phyloP scores from a whole-genome alignment of 2,888 invertebrate species.

The Cephus nigrinus region DNA sequence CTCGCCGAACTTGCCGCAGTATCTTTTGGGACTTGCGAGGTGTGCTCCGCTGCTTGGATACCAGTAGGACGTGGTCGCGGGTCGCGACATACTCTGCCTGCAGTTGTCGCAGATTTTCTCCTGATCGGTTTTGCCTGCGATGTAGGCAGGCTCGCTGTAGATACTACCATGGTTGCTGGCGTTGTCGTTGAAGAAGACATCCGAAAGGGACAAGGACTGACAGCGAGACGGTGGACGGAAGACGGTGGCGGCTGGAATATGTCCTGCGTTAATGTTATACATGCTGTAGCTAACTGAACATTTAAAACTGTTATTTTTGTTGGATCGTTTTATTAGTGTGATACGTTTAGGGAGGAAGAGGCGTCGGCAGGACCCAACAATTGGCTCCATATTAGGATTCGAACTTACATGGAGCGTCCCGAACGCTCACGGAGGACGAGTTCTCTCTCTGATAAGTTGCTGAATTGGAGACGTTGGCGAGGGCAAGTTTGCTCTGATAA shows the following conservation, averaged over 20 bases:
- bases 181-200: slow-evolving; percentile 76
- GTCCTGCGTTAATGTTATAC: slow-evolving; percentile 36
- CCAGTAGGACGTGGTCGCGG: slow-evolving; percentile 76
- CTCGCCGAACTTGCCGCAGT: slow-evolving; percentile 72
- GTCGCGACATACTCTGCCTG: slow-evolving; percentile 77
- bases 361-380: neutral
- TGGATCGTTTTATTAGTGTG: neutral
- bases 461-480: slow-evolving; percentile 77
- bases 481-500: slow-evolving; percentile 81
- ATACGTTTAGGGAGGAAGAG: no score
- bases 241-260: slow-evolving; percentile 56
- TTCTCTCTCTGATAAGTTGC: slow-evolving; percentile 71
- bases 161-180: slow-evolving; percentile 83
- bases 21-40: slow-evolving; percentile 74
- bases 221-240: slow-evolving; percentile 73
- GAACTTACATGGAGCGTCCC: slow-evolving; percentile 61
- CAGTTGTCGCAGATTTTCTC: slow-evolving; percentile 83
- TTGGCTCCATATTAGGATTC: neutral
- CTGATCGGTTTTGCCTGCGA: slow-evolving; percentile 68
- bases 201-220: slow-evolving; percentile 77
- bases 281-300: slow-evolving; percentile 10
- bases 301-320: neutral
- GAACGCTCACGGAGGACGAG: slow-evolving; percentile 55
- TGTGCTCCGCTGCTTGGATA: slow-evolving; percentile 68
- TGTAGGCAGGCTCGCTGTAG: slow-evolving; percentile 87